Conservation (phyloP, 2,797 vertebrate species). For the Chelon auratus region DNA sequence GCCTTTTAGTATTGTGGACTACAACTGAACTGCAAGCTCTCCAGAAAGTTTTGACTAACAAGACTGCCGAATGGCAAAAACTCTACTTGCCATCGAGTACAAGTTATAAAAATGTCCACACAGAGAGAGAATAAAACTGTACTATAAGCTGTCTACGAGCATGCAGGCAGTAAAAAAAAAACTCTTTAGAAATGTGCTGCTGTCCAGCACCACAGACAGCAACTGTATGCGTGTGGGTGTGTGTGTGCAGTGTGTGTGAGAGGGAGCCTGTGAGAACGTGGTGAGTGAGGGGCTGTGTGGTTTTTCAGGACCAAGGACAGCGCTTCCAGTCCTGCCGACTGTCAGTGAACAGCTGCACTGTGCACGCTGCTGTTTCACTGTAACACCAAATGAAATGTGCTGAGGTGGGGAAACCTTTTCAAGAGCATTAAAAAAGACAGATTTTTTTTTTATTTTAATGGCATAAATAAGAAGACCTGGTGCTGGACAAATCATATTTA, state of each 20-base stretch:
- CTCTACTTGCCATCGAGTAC: slow-evolving; percentile 16
- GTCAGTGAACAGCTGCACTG: slow-evolving; percentile 17
- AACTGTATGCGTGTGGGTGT: not conserved
- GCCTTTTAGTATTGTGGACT: slow-evolving; percentile 17
- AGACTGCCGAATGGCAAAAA: slow-evolving; percentile 55
- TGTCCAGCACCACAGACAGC: slow-evolving; percentile 53
- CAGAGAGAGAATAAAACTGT: slow-evolving; percentile 40
- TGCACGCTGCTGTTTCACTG: slow-evolving; percentile 32
- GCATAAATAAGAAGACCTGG: not conserved
- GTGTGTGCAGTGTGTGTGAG: not conserved
- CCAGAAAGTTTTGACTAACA: slow-evolving; percentile 42
- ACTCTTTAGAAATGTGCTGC: slow-evolving; percentile 29
- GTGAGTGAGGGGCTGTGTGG: slow-evolving; percentile 5
- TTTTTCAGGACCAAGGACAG: slow-evolving; percentile 70
- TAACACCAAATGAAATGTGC: slow-evolving; percentile 15
- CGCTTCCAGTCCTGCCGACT: slow-evolving; percentile 25
- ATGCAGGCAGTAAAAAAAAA: slow-evolving; percentile 52
- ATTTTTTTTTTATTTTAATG: slow-evolving; percentile 9
- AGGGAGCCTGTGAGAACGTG: not conserved
- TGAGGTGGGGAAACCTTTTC: not conserved
- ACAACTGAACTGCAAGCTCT: slow-evolving; percentile 5
- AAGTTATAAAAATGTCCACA: slow-evolving; percentile 47
- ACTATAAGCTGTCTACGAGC: slow-evolving; percentile 28
- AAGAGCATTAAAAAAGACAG: slow-evolving; percentile 1
- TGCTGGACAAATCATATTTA: too few species aligned